phyloP scores from a whole-genome alignment of 2,888 invertebrate genomes.

The Ichneumoninae sp. region DNA sequence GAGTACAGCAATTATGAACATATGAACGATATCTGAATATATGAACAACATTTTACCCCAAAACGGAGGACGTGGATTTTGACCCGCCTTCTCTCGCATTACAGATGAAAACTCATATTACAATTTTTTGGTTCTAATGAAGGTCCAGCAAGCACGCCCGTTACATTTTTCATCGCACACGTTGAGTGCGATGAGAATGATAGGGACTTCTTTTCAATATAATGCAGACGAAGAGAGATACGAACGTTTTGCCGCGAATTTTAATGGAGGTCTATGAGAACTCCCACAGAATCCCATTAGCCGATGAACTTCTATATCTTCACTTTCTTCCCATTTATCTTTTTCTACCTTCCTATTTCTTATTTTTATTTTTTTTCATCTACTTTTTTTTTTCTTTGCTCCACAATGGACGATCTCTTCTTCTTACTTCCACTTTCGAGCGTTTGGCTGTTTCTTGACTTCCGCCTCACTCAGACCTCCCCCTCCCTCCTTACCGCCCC shows the following conservation, averaged over 20 bases:
- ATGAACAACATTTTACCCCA: no score
- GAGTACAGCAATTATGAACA: not conserved
- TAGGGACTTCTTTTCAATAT: not conserved
- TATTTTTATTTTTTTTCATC: not conserved
- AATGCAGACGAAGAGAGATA: slow-evolving; percentile 12
- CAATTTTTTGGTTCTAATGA: not conserved
- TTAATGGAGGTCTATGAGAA: slow-evolving; percentile 20
- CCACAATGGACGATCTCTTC: slow-evolving; percentile 53
- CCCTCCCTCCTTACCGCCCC: slow-evolving; percentile 22
- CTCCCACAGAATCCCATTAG: slow-evolving; percentile 7
- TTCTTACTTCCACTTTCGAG: slow-evolving; percentile 64
- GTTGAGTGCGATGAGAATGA: not conserved
- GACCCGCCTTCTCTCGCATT: no score
- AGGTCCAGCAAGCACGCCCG: not conserved
- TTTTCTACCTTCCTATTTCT: slow-evolving; percentile 5
- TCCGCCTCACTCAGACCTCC: slow-evolving; percentile 42
- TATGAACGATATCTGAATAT: not conserved
- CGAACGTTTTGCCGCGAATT: slow-evolving; percentile 21
- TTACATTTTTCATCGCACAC: not conserved
- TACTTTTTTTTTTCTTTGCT: not conserved
- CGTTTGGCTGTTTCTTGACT: slow-evolving; percentile 55
- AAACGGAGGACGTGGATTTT: no score
- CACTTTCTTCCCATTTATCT: not conserved
- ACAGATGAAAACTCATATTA: not conserved
- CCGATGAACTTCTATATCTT: slow-evolving; percentile 11